A percentile compares a stretch with the other conserved stretches of the same genome.
phyloP scores from a whole-genome alignment of 1,140 invertebrate genomes.

The Marisa cornuarietis region DNA sequence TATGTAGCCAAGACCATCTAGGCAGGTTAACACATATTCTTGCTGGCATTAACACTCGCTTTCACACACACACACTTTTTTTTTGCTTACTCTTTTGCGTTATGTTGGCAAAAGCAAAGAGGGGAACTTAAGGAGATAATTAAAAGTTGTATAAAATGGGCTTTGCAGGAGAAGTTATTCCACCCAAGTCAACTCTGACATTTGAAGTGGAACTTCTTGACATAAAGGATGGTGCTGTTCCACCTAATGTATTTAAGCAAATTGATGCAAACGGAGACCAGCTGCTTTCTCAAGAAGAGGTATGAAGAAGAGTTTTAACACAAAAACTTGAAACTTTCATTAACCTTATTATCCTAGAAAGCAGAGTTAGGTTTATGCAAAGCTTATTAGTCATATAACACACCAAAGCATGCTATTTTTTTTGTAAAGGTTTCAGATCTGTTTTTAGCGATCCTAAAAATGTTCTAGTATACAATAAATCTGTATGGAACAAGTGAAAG shows the following conservation, averaged over 20 bases:
- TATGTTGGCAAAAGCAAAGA: too few species aligned
- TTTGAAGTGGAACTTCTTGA: slow-evolving; percentile 94
- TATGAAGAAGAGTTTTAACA: slow-evolving; percentile 57
- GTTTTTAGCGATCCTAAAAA: background rate
- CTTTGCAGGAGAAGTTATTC: slow-evolving; percentile 82
- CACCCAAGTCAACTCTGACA: slow-evolving; percentile 77
- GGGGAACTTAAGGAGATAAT: too few species aligned
- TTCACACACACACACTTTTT: too few species aligned
- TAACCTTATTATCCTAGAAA: background rate
- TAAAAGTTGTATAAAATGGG: too few species aligned
- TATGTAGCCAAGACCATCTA: too few species aligned
- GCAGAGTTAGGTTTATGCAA: background rate
- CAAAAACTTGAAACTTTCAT: background rate
- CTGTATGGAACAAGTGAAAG: too few species aligned
- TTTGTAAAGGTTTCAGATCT: background rate
- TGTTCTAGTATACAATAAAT: background rate
- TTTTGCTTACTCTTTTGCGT: too few species aligned
- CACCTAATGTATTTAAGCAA: slow-evolving; percentile 95
- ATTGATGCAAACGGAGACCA: slow-evolving; percentile 91
- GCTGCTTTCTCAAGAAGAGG: slow-evolving; percentile 91
- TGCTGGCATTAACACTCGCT: too few species aligned
- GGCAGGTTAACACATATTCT: too few species aligned
- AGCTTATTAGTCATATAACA: background rate
- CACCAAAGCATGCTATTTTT: background rate
- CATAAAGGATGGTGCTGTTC: slow-evolving; percentile 86